These are phyloP conservation scores for Batillaria attramentaria DNA, from an alignment of 1,140 invertebrate genomes.

Conservation along the genomic window DNA sequence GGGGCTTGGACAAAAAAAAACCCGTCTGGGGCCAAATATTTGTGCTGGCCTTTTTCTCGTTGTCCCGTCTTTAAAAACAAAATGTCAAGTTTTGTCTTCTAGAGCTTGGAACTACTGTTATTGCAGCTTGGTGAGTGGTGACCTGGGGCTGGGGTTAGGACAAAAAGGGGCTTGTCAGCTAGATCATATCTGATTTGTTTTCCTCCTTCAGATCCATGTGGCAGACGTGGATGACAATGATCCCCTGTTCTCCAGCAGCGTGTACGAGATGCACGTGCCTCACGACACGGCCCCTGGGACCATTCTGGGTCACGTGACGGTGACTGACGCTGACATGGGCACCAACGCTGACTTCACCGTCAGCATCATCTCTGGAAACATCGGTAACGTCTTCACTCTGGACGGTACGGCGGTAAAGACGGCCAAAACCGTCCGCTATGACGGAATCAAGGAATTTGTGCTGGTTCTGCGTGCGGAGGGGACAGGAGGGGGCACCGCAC, in stretches of 20 bases:
- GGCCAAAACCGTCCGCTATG: not conserved
- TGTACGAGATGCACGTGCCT: constrained; percentile 8
- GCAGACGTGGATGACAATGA: constrained; percentile 20
- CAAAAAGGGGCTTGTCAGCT: no score
- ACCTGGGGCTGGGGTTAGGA: no score
- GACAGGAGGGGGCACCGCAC: not conserved
- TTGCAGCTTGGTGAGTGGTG: no score
- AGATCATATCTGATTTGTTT: no score
- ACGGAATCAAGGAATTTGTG: not conserved
- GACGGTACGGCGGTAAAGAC: not conserved
- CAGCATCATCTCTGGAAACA: constrained; percentile 44
- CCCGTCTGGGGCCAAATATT: no score
- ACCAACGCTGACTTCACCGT: constrained; percentile 39
- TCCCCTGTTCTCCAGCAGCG: constrained; percentile 8
- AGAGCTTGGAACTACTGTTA: no score
- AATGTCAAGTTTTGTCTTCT: no score
- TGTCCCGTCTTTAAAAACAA: no score
- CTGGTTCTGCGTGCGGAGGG: not conserved
- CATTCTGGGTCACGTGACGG: constrained; percentile 37
- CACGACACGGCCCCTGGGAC: not conserved
- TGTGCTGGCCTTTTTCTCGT: no score
- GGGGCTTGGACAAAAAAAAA: no score
- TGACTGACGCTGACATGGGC: constrained; percentile 50
- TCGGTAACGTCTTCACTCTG: constrained; percentile 37
- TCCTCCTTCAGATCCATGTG: not conserved